Percentiles rank a stretch among this genome's conserved stretches.
phyloP scores from a whole-genome alignment of 2,113 vertebrate species.

The Muntiacus muntjak region DNA sequence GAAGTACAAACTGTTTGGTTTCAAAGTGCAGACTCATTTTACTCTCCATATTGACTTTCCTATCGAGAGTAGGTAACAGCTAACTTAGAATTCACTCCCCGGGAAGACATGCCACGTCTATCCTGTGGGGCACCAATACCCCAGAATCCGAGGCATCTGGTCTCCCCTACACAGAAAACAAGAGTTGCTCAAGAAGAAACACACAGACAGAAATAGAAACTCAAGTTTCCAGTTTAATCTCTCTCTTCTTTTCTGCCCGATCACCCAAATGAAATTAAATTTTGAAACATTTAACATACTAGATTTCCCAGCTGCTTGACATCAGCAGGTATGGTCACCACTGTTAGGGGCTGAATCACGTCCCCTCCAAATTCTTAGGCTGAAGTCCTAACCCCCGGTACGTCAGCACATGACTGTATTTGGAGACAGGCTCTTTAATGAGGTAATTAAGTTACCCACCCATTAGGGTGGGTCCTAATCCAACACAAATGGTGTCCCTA shows the following conservation, averaged over 20 bases:
- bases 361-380: neutral
- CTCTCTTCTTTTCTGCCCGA: neutral
- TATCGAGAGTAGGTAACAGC: neutral
- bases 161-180: neutral
- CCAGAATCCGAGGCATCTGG: neutral
- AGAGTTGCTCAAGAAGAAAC: neutral
- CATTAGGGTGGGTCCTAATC: neutral
- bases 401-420: neutral
- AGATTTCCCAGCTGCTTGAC: neutral
- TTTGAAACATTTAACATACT: neutral
- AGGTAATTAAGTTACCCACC: neutral
- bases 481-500: neutral
- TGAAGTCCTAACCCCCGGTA: neutral
- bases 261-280: neutral
- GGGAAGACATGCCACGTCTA: neutral
- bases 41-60: neutral
- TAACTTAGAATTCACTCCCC: neutral
- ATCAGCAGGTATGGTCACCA: neutral
- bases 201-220: neutral
- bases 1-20: neutral
- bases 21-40: neutral
- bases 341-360: neutral
- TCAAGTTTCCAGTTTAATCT: neutral
- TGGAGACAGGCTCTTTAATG: neutral
- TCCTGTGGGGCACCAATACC: too few relatives aligned